A percentile compares a stretch with the other conserved stretches of the same genome.
phyloP scores from a whole-genome alignment of 2,888 invertebrate species.

The Diogma glabrata region DNA sequence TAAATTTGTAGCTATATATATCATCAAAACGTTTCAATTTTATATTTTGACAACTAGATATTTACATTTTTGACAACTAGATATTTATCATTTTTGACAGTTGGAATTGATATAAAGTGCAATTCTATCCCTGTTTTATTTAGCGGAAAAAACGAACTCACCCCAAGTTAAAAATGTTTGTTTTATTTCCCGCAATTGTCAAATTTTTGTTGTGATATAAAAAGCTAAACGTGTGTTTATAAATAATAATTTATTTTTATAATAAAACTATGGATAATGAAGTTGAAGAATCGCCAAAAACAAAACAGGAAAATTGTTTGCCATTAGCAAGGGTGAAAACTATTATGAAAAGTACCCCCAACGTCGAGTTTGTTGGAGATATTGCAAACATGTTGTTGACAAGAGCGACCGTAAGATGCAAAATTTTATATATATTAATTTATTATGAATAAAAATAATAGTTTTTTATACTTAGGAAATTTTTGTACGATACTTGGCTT shows the following conservation, averaged over 20 bases:
- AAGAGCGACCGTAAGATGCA: background rate
- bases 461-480: background rate
- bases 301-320: background rate
- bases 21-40: background rate
- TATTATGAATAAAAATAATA: too few species aligned
- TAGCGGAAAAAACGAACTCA: conserved; percentile 2
- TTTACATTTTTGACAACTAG: background rate
- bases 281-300: background rate
- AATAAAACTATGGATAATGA: too few species aligned
- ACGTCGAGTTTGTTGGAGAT: background rate
- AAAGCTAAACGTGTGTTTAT: background rate
- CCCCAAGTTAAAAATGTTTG: background rate
- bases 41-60: background rate
- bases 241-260: background rate
- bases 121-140: too few species aligned
- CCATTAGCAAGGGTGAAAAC: background rate
- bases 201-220: background rate
- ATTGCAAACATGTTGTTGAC: background rate
- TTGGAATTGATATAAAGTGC: too few species aligned
- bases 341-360: conserved; percentile 6
- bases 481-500: background rate
- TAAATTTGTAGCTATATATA: background rate
- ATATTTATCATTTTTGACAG: background rate
- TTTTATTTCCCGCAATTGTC: too few species aligned
- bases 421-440: background rate